Conservation (phyloP, 1,140 invertebrate species). For the Pachypeltis micranthus region DNA sequence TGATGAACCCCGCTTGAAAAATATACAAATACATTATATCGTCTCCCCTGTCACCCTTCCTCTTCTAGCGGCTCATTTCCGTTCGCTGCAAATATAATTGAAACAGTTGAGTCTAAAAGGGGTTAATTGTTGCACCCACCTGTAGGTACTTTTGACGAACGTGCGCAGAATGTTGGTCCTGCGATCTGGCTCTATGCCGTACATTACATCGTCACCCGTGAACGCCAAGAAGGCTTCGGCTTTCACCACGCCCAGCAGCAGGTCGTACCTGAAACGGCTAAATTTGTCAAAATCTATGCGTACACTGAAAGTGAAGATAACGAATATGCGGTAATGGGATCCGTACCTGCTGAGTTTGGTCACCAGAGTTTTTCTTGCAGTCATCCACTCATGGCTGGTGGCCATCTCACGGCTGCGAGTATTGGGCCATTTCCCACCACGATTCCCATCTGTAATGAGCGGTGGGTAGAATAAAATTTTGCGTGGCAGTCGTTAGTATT, state of each 20-base stretch:
- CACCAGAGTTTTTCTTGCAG: slow-evolving; percentile 58
- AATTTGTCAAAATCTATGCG: background rate
- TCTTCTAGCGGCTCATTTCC: too few relatives aligned
- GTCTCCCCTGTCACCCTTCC: too few relatives aligned
- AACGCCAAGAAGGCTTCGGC: slow-evolving; percentile 79
- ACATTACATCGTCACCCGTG: slow-evolving; percentile 78
- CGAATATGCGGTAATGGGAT: background rate
- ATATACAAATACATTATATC: too few relatives aligned
- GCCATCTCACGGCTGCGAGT: slow-evolving; percentile 1
- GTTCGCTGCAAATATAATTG: too few relatives aligned
- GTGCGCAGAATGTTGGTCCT: slow-evolving; percentile 82
- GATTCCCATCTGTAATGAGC: slow-evolving; percentile 2
- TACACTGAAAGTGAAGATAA: background rate
- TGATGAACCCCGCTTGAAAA: too few relatives aligned
- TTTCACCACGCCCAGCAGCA: slow-evolving; percentile 84
- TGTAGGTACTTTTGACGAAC: slow-evolving; percentile 85
- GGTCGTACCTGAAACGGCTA: slow-evolving; percentile 64
- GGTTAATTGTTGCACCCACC: too few relatives aligned
- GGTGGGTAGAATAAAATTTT: too few relatives aligned
- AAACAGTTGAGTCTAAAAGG: too few relatives aligned
- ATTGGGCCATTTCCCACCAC: slow-evolving; percentile 33
- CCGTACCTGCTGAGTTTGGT: slow-evolving; percentile 40
- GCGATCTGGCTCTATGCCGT: slow-evolving; percentile 79
- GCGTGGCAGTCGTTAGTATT: too few relatives aligned
- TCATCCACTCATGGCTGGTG: slow-evolving; percentile 9